A percentile compares a stretch with the other conserved stretches of the same genome.
phyloP scores from a whole-genome alignment of 2,113 vertebrate genomes.

The Coreoperca whiteheadi region DNA sequence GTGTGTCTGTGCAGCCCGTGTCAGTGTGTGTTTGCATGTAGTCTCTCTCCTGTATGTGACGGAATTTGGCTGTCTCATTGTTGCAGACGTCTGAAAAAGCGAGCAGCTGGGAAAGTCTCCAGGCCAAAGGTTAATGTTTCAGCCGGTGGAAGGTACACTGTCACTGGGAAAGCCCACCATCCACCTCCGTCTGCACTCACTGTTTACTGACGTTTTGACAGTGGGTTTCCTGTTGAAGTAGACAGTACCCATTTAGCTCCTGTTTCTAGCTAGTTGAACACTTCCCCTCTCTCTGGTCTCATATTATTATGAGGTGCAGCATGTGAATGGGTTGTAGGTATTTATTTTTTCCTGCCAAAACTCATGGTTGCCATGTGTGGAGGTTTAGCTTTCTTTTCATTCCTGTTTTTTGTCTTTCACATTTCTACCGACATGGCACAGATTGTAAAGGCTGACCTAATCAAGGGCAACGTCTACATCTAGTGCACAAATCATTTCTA shows the following conservation, averaged over 20 bases:
- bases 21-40: conserved; percentile 37
- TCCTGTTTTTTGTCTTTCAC: not conserved
- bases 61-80: conserved; percentile 76
- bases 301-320: conserved; percentile 25
- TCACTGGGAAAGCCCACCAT: conserved; percentile 54
- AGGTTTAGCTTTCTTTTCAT: not conserved
- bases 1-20: not conserved
- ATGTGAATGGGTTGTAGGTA: conserved; percentile 26
- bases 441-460: conserved; percentile 19
- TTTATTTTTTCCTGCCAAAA: not conserved
- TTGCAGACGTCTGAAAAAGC: conserved; percentile 83
- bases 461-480: not conserved
- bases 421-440: conserved; percentile 31
- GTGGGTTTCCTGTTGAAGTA: conserved; percentile 70
- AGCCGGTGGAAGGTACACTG: conserved; percentile 74
- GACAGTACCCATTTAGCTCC: conserved; percentile 19
- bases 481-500: not conserved
- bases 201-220: conserved; percentile 30
- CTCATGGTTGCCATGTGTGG: not conserved
- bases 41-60: conserved; percentile 71
- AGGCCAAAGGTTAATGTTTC: conserved; percentile 74
- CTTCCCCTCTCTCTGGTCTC: conserved; percentile 10
- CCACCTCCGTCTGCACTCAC: conserved; percentile 17
- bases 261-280: conserved; percentile 8
- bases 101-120: conserved; percentile 70